Evolutionary conservation across 2,797 vertebrate genomes (phyloP).

Genomic region (Psittacula derbiana): DNA sequence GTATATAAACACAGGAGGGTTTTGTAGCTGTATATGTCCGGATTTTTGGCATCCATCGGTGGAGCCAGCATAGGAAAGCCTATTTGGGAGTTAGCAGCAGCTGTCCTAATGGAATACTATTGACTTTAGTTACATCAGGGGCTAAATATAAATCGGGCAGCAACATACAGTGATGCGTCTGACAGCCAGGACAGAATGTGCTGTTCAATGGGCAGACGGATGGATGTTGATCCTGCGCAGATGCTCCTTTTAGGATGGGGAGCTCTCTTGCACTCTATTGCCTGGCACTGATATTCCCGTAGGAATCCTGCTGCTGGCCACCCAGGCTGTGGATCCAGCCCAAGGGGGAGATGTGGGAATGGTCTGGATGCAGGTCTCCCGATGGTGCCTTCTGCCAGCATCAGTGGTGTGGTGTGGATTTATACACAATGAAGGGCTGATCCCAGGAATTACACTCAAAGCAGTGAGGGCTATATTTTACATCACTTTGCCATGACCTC

Average conservation of each 20-base stretch:
- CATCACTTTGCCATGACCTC: background rate
- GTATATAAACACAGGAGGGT: conserved; percentile 43
- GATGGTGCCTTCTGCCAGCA: accelerated
- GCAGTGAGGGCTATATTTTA: background rate
- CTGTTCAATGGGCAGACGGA: background rate
- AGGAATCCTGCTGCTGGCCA: background rate
- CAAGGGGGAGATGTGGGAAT: background rate
- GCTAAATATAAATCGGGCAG: conserved; percentile 69
- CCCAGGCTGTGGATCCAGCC: background rate
- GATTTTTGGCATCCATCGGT: conserved; percentile 33
- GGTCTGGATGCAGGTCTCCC: background rate
- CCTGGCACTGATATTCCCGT: accelerated
- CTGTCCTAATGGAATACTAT: conserved; percentile 61
- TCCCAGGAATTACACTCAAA: background rate
- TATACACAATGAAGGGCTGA: background rate
- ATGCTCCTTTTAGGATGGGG: background rate
- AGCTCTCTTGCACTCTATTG: background rate
- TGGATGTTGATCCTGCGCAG: background rate
- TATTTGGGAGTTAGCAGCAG: conserved; percentile 45
- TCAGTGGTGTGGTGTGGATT: background rate
- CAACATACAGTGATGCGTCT: background rate
- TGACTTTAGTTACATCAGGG: conserved; percentile 69
- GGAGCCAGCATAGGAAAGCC: background rate
- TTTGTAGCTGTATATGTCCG: conserved; percentile 50
- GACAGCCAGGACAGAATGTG: conserved; percentile 63